phyloP scores from a whole-genome alignment of 2,113 vertebrate genomes.

The Campylorhamphus procurvoides region DNA sequence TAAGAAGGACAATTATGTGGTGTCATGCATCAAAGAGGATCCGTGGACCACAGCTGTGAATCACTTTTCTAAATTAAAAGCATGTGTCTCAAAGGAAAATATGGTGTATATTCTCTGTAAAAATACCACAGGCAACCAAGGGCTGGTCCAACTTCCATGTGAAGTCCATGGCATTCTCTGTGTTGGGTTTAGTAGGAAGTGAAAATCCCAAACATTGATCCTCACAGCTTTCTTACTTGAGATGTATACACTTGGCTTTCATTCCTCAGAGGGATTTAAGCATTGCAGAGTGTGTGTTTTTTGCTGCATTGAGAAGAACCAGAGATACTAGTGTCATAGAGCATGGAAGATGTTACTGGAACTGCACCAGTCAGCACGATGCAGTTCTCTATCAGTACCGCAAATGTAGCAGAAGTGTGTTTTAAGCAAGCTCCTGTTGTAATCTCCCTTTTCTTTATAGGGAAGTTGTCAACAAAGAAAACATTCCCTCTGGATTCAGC shows the following conservation, averaged over 20 bases:
- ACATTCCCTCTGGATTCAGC: slow-evolving; percentile 81
- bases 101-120: background rate
- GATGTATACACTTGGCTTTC: background rate
- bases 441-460: slow-evolving; percentile 52
- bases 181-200: background rate
- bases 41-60: background rate
- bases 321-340: background rate
- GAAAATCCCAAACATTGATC: background rate
- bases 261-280: background rate
- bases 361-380: background rate
- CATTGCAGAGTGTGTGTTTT: background rate
- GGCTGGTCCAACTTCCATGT: background rate
- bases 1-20: background rate
- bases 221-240: background rate
- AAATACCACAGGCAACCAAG: background rate
- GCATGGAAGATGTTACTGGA: background rate
- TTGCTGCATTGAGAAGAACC: background rate
- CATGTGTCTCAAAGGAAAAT: slow-evolving; percentile 12
- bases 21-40: slow-evolving; percentile 7
- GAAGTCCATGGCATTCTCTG: background rate
- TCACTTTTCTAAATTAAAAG: slow-evolving; percentile 37
- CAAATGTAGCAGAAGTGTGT: background rate
- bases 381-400: background rate
- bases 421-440: background rate
- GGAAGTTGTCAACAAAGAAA: slow-evolving; percentile 89